Conservation (phyloP, 1,140 invertebrate species). For the Drosophila lowei region DNA sequence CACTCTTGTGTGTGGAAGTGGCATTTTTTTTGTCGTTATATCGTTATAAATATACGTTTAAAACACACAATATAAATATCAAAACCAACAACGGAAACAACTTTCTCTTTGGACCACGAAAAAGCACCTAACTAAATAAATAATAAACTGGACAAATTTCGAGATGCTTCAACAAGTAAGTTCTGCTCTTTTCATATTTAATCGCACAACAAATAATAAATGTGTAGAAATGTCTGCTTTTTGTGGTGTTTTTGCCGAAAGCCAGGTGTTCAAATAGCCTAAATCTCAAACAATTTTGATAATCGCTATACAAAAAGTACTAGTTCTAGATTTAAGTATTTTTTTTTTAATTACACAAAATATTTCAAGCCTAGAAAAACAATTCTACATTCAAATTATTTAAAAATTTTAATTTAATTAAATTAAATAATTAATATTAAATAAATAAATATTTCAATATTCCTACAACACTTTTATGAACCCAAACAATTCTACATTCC, state of each 20-base stretch:
- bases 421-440: not conserved
- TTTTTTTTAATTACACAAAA: no score
- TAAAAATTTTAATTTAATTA: no score
- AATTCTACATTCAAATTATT: no score
- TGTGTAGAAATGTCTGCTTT: not conserved
- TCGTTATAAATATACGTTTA: conserved; percentile 38
- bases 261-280: no score
- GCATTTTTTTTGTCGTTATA: conserved; percentile 30
- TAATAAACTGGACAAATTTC: conserved; percentile 27
- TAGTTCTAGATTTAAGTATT: no score
- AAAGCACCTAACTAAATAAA: not conserved
- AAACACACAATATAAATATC: conserved; percentile 36
- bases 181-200: conserved; percentile 11
- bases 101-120: conserved; percentile 34
- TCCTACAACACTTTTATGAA: no score
- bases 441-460: not conserved
- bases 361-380: no score
- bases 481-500: no score
- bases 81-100: conserved; percentile 42
- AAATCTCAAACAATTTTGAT: no score
- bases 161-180: conserved; percentile 57
- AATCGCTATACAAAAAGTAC: no score
- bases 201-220: no score
- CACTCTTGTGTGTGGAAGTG: conserved; percentile 20
- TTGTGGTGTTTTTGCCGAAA: no score